A percentile compares a stretch with the other conserved stretches of the same genome.
Conservation (phyloP, 2,797 vertebrate genomes). For the Parauchenoglanis punctatus region DNA sequence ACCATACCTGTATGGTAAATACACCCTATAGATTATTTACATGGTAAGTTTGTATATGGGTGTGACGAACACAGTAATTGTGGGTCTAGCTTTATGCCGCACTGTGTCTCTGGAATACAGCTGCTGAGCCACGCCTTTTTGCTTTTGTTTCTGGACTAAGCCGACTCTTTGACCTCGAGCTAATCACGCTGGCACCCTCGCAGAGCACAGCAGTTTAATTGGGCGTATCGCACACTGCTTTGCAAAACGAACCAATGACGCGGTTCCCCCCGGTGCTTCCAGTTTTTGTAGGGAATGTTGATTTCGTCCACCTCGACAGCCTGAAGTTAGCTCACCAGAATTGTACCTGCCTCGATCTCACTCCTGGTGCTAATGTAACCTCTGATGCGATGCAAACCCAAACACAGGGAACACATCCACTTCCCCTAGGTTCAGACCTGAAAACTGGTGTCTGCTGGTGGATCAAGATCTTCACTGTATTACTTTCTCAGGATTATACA, state of each 20-base stretch:
- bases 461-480: not conserved
- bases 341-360: conserved; percentile 60
- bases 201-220: conserved; percentile 33
- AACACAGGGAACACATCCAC: conserved; percentile 26
- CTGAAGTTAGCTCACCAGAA: conserved; percentile 33
- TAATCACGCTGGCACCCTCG: not conserved
- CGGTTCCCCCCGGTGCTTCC: conserved; percentile 30
- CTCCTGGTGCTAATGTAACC: conserved; percentile 63
- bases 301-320: conserved; percentile 45
- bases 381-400: conserved; percentile 52
- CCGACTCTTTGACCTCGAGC: not conserved
- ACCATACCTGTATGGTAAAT: not conserved
- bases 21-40: not conserved
- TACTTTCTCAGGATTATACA: conserved; percentile 18
- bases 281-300: conserved; percentile 15
- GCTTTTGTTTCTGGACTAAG: conserved; percentile 15
- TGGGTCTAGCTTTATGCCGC: not conserved
- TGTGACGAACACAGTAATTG: conserved; percentile 6
- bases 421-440: not conserved
- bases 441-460: not conserved
- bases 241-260: conserved; percentile 31
- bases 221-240: conserved; percentile 15
- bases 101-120: conserved; percentile 1
- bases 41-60: not conserved
- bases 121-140: not conserved